phyloP scores from a whole-genome alignment of 2,797 vertebrate genomes.

The Acanthopagrus latus region DNA sequence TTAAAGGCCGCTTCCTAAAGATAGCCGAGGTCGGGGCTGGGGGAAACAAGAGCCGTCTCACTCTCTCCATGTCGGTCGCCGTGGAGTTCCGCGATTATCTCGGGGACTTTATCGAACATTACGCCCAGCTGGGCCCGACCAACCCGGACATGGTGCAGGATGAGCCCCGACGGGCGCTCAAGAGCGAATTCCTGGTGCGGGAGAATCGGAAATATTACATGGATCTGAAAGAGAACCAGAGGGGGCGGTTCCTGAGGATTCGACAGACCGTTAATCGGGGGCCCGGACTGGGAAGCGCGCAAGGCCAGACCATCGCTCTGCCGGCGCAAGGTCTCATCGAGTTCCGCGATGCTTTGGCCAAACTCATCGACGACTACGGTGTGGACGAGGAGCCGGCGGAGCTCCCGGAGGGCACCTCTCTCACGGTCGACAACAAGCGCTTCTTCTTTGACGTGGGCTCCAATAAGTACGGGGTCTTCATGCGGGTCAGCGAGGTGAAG shows the following conservation, averaged over 20 bases:
- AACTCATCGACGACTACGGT: slow-evolving; percentile 98
- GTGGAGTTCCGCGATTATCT: slow-evolving; percentile 98
- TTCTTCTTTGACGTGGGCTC: slow-evolving; percentile 99
- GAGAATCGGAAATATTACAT: slow-evolving; percentile 99
- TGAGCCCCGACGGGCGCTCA: slow-evolving; percentile 95
- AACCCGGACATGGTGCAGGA: slow-evolving; percentile 96
- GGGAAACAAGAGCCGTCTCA: slow-evolving; percentile 96
- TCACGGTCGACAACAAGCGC: slow-evolving; percentile 99
- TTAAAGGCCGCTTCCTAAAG: slow-evolving; percentile 99
- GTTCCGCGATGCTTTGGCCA: slow-evolving; percentile 97
- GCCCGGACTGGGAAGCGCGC: slow-evolving; percentile 94
- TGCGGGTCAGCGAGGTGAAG: slow-evolving; percentile 98
- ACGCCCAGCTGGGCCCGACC: slow-evolving; percentile 96
- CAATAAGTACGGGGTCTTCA: slow-evolving; percentile 98
- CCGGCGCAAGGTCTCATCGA: slow-evolving; percentile 98
- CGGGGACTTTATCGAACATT: slow-evolving; percentile 99
- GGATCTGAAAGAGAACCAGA: slow-evolving; percentile 99
- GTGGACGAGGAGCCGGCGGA: slow-evolving; percentile 98
- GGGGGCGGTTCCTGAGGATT: slow-evolving; percentile 97
- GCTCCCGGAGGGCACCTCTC: slow-evolving; percentile 97
- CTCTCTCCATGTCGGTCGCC: slow-evolving; percentile 97
- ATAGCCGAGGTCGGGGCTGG: slow-evolving; percentile 99
- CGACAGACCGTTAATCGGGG: slow-evolving; percentile 99
- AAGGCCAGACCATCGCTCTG: slow-evolving; percentile 98
- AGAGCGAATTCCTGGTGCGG: slow-evolving; percentile 97